phyloP scores from a whole-genome alignment of 1,140 invertebrate genomes.

The Diabrotica undecimpunctata region DNA sequence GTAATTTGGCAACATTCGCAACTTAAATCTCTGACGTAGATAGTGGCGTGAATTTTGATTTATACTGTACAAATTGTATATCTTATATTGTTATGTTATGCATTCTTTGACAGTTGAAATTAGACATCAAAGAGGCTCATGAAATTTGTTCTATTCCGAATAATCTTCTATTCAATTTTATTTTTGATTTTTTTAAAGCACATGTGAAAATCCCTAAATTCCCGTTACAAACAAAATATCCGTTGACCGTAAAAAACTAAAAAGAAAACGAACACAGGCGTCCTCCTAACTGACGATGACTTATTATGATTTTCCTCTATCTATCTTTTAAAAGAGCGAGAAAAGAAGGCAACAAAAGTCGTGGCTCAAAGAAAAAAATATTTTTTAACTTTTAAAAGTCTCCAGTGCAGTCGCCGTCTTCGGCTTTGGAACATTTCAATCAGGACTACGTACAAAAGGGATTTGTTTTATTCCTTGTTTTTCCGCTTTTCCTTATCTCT shows the following conservation, averaged over 20 bases:
- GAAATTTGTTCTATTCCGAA: too few relatives aligned
- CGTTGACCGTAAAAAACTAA: not conserved
- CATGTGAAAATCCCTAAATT: too few relatives aligned
- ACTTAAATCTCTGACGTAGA: too few relatives aligned
- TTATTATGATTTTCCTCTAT: conserved; percentile 1
- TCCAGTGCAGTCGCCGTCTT: not conserved
- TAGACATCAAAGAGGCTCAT: too few relatives aligned
- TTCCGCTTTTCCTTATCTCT: conserved; percentile 15
- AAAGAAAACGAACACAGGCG: not conserved
- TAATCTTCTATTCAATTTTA: too few relatives aligned
- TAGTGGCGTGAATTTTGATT: too few relatives aligned
- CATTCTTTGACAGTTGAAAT: too few relatives aligned
- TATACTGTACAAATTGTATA: too few relatives aligned
- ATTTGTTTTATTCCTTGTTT: conserved; percentile 13
- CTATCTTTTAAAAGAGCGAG: not conserved
- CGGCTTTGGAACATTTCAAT: conserved; percentile 7
- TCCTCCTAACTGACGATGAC: not conserved
- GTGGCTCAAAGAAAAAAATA: conserved; percentile 8
- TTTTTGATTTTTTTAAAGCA: too few relatives aligned
- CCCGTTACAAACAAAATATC: too few relatives aligned
- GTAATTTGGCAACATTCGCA: too few relatives aligned
- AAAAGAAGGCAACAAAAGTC: not conserved
- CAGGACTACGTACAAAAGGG: conserved; percentile 11
- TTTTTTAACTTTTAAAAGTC: conserved; percentile 10
- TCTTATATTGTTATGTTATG: too few relatives aligned